A percentile compares a stretch with the other conserved stretches of the same genome.
phyloP scores from a whole-genome alignment of 2,888 invertebrate genomes.

The Beris morrisii region DNA sequence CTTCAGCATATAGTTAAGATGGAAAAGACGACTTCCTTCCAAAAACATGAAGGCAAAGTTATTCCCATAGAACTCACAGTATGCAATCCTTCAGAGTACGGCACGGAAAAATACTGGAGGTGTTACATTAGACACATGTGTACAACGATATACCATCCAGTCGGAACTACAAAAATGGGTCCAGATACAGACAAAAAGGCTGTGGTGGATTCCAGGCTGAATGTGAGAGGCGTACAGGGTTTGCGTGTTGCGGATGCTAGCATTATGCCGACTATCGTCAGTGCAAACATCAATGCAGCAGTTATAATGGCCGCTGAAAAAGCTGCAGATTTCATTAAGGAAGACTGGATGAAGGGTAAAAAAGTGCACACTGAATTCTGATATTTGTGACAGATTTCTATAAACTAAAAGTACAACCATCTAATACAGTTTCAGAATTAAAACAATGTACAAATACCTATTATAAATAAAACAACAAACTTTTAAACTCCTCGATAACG shows the following conservation, averaged over 20 bases:
- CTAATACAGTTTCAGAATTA: too few relatives aligned
- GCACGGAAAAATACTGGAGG: slow-evolving; percentile 83
- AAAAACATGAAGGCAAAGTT: slow-evolving; percentile 52
- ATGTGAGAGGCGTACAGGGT: slow-evolving; percentile 59
- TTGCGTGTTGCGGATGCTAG: slow-evolving; percentile 68
- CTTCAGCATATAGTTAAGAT: slow-evolving; percentile 51
- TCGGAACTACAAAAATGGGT: slow-evolving; percentile 68
- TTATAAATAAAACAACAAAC: too few relatives aligned
- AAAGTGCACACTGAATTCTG: background rate
- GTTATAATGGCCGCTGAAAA: slow-evolving; percentile 68
- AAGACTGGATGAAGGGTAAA: slow-evolving; percentile 55
- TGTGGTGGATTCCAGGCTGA: slow-evolving; percentile 62
- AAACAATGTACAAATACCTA: too few relatives aligned
- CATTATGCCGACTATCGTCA: slow-evolving; percentile 65
- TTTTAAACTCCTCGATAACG: too few relatives aligned
- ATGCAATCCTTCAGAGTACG: slow-evolving; percentile 68
- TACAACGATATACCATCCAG: slow-evolving; percentile 77
- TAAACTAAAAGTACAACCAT: too few relatives aligned
- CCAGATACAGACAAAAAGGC: slow-evolving; percentile 55
- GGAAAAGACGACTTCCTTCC: slow-evolving; percentile 55
- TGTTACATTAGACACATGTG: slow-evolving; percentile 78
- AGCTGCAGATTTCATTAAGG: slow-evolving; percentile 65
- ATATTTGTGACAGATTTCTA: background rate
- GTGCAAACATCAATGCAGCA: slow-evolving; percentile 66
- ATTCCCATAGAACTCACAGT: slow-evolving; percentile 76